Evolutionary conservation across 1,140 invertebrate species (phyloP), one percentile per base, ranked within the genome.

Genomic region (Rhizoglyphus robini): DNA sequence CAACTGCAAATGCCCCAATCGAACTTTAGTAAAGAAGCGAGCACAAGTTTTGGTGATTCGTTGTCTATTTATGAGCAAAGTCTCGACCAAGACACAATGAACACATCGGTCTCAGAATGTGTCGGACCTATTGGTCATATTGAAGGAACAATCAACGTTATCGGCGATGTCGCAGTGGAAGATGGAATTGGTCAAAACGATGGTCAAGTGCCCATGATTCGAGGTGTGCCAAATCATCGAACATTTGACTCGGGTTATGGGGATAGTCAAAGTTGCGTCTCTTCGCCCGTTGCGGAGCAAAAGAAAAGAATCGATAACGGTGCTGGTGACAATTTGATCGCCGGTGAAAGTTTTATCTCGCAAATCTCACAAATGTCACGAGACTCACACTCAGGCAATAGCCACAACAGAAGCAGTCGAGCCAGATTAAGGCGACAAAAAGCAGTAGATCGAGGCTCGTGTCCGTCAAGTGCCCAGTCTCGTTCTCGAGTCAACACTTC

Each of bases 191-290:
- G 23, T 46, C 41, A 46, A 46, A 46, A 20, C 29, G 27, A 46
- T 23, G 36, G 25, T 29, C 15, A 63, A n/a, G 23, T 4, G 20
- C 20, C 2, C n/a, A 49, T 64, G 47, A 34, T 51, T 57, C 47
- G 63, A 27, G 63, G 63, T 34, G 46, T 64, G 25, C 63, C 63
- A 31, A 48, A 64, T 49, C 38, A 25, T 3, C 46, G 41, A 18
- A 64, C 63, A 34, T 64, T 64, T 29, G 63, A 64, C 32, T 64
- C 63, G 1, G 63, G 63, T 25, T 64, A 49, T 38, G 61, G 61
- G 32, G 58, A 34, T n/a, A 57, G 29, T 49, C 41, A 64, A 36
- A 64, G 63, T 51, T 64, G 63, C 41, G 5, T 64, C 11, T 64
- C 63, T n/a, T 48, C 63, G 25, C 63, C 63, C 48, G 41, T 48